These are phyloP conservation scores for Apostichopus leukothele DNA, from an alignment of 53 echinoderm and acorn worm species.

Conservation along the genomic window DNA sequence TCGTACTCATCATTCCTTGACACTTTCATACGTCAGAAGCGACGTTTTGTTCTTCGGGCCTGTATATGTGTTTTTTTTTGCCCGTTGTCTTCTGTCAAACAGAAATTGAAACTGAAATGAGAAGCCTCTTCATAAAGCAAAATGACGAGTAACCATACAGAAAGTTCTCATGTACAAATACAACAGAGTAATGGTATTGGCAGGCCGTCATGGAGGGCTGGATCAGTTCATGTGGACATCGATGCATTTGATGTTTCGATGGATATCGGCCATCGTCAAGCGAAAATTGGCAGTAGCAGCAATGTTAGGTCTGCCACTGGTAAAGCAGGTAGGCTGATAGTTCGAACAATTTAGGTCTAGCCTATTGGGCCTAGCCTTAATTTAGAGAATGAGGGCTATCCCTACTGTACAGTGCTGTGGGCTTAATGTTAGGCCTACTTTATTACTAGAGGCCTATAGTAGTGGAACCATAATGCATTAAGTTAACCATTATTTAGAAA, in stretches of 20 bases:
- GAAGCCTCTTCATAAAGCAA: not conserved
- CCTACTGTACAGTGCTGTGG: not conserved
- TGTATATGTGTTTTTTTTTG: too few species aligned
- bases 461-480: too few species aligned
- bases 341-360: too few species aligned
- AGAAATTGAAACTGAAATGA: too few species aligned
- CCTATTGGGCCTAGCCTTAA: too few species aligned
- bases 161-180: not conserved
- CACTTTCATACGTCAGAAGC: too few species aligned
- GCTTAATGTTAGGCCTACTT: conserved; percentile 2
- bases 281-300: conserved; percentile 6
- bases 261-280: conserved; percentile 64
- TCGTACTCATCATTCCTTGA: too few species aligned
- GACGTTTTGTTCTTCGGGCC: too few species aligned
- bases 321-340: not conserved
- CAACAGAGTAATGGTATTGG: conserved; percentile 9
- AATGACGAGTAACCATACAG: conserved; percentile 16
- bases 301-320: not conserved
- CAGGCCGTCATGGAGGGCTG: conserved; percentile 21
- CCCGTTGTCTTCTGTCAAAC: too few species aligned
- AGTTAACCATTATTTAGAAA: too few species aligned
- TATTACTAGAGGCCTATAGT: too few species aligned
- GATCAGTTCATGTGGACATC: conserved; percentile 66
- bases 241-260: conserved; percentile 87
- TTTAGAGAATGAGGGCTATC: not conserved